These are phyloP conservation scores for Corynorhinus townsendii DNA, from an alignment of 2,113 vertebrate species.

Conservation along the genomic window DNA sequence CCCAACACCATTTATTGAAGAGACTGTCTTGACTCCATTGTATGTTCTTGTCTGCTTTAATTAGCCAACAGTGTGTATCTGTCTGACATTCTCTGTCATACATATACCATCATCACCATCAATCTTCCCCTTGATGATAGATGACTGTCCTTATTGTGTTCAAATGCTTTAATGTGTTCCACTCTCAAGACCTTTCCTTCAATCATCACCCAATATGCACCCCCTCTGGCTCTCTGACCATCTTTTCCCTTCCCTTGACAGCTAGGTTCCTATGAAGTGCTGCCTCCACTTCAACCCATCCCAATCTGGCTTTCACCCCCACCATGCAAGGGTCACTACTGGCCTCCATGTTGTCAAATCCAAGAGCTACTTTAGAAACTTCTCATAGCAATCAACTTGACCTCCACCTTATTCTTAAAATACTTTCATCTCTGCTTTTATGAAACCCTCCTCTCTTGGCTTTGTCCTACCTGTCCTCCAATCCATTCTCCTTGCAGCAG, in stretches of 20 bases:
- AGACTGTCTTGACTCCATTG: too few species aligned
- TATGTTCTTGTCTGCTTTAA: background rate
- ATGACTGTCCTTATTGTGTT: background rate
- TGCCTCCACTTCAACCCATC: background rate
- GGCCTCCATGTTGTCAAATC: background rate
- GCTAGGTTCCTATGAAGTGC: background rate
- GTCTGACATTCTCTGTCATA: background rate
- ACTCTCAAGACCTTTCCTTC: background rate
- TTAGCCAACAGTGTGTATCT: background rate
- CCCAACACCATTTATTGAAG: too few species aligned
- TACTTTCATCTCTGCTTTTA: background rate
- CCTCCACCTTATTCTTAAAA: background rate
- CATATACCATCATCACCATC: background rate
- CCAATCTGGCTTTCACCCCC: background rate
- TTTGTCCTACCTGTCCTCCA: background rate
- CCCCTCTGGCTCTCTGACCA: background rate
- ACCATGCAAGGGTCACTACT: fast-evolving
- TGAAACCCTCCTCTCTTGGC: background rate
- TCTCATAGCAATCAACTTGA: background rate
- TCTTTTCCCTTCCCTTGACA: background rate
- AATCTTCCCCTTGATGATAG: too few species aligned
- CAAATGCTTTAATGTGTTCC: background rate
- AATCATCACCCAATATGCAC: background rate
- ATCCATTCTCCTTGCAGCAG: background rate
- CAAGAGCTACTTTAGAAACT: background rate